These are phyloP conservation scores for Ophion ventricosus DNA, from an alignment of 2,888 invertebrate species.

Conservation along the genomic window DNA sequence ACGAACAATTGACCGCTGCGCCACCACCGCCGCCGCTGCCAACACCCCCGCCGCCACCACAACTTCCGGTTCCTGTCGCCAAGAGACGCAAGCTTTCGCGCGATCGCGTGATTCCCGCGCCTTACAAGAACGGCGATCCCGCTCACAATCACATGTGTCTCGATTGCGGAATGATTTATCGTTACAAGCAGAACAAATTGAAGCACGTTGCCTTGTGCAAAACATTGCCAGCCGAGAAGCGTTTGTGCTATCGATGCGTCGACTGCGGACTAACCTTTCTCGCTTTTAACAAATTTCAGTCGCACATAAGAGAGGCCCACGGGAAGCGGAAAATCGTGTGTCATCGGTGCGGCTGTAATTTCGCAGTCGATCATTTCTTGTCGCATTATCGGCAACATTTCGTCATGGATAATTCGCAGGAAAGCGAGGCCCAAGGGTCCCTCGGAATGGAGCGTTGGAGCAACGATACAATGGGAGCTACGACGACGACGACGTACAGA, in stretches of 20 bases:
- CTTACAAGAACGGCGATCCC: constrained; percentile 80
- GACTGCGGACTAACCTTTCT: constrained; percentile 80
- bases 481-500: neutral
- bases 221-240: constrained; percentile 70
- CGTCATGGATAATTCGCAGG: neutral
- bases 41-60: constrained; percentile 63
- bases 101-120: constrained; percentile 66
- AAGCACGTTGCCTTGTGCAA: constrained; percentile 78
- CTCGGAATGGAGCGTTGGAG: neutral
- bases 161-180: constrained; percentile 82
- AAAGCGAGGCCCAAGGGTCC: neutral
- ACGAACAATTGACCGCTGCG: constrained; percentile 72
- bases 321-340: constrained; percentile 83
- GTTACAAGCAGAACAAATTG: constrained; percentile 77
- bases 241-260: constrained; percentile 77
- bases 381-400: constrained; percentile 81
- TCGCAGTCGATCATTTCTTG: constrained; percentile 84
- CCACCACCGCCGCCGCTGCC: constrained; percentile 61
- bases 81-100: neutral
- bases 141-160: constrained; percentile 78
- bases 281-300: constrained; percentile 78
- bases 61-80: constrained; percentile 67
- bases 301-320: constrained; percentile 71
- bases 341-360: constrained; percentile 84
- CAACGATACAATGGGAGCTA: neutral